Evolutionary conservation across 2,888 invertebrate genomes (phyloP).

Genomic region (Agrotis ipsilon): DNA sequence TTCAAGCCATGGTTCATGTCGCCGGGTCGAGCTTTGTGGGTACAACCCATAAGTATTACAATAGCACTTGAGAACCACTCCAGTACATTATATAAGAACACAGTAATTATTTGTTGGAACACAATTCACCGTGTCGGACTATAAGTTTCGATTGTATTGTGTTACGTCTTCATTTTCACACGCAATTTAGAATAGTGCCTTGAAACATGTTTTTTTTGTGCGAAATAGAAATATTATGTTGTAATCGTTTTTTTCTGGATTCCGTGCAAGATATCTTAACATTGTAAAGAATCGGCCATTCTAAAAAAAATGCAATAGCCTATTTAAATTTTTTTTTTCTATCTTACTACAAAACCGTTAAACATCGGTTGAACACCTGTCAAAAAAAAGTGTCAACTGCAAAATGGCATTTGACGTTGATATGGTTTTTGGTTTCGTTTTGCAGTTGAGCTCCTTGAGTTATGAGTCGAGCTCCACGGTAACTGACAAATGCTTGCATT

Average conservation of each 20-base stretch:
- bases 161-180: constrained; percentile 47
- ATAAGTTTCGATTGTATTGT: constrained; percentile 36
- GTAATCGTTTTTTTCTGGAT: not conserved
- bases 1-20: too few relatives aligned
- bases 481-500: too few relatives aligned
- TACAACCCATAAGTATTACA: constrained; percentile 5
- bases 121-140: constrained; percentile 9
- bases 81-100: constrained; percentile 19
- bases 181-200: constrained; percentile 41
- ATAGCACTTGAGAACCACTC: constrained; percentile 8
- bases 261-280: not conserved
- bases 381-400: too few relatives aligned
- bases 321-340: not conserved
- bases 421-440: too few relatives aligned
- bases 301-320: too few relatives aligned
- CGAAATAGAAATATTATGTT: constrained; percentile 22
- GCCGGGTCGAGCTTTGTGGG: not conserved
- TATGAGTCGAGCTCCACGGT: too few relatives aligned
- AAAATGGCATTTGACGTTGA: too few relatives aligned
- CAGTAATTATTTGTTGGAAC: constrained; percentile 40
- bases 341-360: too few relatives aligned
- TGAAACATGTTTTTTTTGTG: constrained; percentile 13
- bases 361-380: too few relatives aligned
- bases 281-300: not conserved
- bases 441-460: too few relatives aligned